These are phyloP conservation scores for Probosciger aterrimus DNA, from an alignment of 2,113 vertebrate genomes.

Conservation along the genomic window DNA sequence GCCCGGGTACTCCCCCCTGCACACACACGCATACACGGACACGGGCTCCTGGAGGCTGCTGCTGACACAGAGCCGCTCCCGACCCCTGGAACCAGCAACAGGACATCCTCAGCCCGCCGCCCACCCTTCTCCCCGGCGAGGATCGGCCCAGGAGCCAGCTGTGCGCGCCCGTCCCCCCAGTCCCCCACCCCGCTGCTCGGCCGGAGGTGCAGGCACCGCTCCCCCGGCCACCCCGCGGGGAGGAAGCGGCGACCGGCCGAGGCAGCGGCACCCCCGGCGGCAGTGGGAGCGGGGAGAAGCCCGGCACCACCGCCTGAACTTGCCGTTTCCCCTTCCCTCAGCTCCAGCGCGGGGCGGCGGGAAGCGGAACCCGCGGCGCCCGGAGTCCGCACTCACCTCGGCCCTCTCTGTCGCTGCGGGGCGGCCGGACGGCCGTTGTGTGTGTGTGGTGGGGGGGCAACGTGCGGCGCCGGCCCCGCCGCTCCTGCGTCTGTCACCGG, in stretches of 20 bases:
- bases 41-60: background rate
- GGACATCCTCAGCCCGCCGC: background rate
- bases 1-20: background rate
- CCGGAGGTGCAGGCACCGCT: background rate
- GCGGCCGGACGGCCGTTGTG: background rate
- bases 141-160: background rate
- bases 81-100: background rate
- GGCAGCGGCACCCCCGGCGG: background rate
- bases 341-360: background rate
- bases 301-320: background rate
- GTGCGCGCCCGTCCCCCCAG: background rate
- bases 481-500: background rate
- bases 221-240: background rate
- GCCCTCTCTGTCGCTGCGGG: background rate
- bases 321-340: background rate
- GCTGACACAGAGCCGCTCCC: background rate
- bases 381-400: slow-evolving; percentile 20
- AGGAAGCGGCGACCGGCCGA: background rate
- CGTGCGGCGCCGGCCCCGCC: background rate
- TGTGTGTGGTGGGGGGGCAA: background rate
- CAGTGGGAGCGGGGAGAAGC: background rate
- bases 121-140: background rate
- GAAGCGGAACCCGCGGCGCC: slow-evolving; percentile 9
- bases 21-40: background rate
- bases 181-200: background rate